Evolutionary conservation across 2,113 vertebrate genomes (phyloP).

Genomic region (Tragelaphus imberbis): DNA sequence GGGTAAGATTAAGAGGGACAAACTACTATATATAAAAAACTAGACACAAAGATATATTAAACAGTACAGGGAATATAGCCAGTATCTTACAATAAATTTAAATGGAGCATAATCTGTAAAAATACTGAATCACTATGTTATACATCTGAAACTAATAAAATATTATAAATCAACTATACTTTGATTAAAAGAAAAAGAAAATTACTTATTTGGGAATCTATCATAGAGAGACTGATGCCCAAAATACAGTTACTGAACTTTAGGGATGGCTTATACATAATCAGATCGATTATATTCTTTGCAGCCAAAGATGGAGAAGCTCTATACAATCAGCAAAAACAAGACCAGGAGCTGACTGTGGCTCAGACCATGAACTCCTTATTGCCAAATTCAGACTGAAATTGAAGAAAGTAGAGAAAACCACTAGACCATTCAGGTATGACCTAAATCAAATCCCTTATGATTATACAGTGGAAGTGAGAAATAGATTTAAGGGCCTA

Average conservation of each 20-base stretch:
- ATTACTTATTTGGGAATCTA: background rate
- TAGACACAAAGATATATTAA: background rate
- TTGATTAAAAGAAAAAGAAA: background rate
- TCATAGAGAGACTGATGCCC: background rate
- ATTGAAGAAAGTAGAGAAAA: too few relatives aligned
- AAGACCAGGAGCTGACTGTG: too few relatives aligned
- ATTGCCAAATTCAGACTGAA: too few relatives aligned
- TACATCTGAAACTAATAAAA: background rate
- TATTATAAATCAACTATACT: background rate
- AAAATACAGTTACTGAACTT: background rate
- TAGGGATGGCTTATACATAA: too few relatives aligned
- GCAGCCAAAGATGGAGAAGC: too few relatives aligned
- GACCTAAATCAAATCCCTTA: too few relatives aligned
- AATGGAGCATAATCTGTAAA: background rate
- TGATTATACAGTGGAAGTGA: too few relatives aligned
- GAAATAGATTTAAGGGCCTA: too few relatives aligned
- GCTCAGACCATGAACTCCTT: too few relatives aligned
- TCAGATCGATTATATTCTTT: too few relatives aligned
- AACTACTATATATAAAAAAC: background rate
- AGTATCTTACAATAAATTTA: background rate
- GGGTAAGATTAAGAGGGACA: background rate
- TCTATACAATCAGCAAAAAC: too few relatives aligned
- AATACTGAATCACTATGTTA: background rate
- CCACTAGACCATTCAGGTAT: too few relatives aligned
- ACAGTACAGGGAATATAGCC: background rate